A percentile compares a stretch with the other conserved stretches of the same genome.
Conservation (phyloP, 2,797 vertebrate genomes). For the Heliangelus exortis region DNA sequence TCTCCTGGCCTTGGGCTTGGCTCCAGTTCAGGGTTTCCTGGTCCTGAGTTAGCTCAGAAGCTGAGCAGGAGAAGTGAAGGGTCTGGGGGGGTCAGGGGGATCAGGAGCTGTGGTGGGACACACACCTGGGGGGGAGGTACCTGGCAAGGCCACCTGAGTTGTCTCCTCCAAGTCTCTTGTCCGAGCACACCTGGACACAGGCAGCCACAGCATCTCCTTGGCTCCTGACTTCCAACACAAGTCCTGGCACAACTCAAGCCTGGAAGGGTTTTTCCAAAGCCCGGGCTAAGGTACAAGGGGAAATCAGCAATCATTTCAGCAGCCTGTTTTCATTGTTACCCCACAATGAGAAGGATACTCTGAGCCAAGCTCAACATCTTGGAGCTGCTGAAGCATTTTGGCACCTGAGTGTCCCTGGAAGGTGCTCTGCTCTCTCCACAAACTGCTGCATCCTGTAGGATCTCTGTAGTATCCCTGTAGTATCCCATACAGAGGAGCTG, state of each 20-base stretch:
- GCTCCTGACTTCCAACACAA: fast-evolving
- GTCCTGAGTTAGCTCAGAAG: fast-evolving
- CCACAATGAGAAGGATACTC: background rate
- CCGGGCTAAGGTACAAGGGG: background rate
- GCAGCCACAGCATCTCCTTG: background rate
- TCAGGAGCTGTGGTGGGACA: background rate
- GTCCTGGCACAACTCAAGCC: background rate
- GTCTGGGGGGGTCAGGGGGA: fast-evolving
- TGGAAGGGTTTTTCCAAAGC: background rate
- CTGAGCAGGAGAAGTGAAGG: background rate
- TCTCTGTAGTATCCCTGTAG: too few relatives aligned
- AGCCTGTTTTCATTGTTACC: background rate
- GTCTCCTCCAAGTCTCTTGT: background rate
- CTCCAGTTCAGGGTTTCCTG: background rate
- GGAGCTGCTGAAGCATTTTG: background rate
- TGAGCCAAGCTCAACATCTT: background rate
- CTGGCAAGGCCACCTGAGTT: fast-evolving
- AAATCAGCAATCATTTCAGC: background rate
- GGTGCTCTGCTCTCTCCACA: fast-evolving
- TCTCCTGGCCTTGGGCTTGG: fast-evolving
- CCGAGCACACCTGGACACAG: background rate
- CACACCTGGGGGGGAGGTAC: background rate
- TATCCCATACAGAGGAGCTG: background rate
- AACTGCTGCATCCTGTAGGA: background rate
- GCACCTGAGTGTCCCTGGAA: background rate